These are phyloP conservation scores for Phaenicophaeus curvirostris DNA, from an alignment of 2,797 vertebrate genomes.

Conservation along the genomic window DNA sequence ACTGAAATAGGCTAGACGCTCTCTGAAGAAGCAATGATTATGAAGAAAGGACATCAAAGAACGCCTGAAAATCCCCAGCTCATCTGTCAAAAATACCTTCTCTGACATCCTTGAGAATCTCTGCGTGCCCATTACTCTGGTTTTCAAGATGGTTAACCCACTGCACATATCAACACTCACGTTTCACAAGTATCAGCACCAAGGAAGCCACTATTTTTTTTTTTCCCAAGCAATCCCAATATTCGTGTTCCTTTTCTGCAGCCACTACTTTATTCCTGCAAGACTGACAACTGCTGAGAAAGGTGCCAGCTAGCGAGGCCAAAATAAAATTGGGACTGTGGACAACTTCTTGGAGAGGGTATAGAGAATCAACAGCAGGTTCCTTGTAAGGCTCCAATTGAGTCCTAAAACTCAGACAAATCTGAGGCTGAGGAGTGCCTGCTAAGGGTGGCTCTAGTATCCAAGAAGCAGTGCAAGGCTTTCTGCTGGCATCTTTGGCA, in stretches of 20 bases:
- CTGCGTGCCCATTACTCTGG: neutral
- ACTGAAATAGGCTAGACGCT: neutral
- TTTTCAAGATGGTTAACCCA: neutral
- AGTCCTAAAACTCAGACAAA: neutral
- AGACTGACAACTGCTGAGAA: neutral
- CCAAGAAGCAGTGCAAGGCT: neutral
- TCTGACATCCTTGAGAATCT: neutral
- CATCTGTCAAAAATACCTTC: neutral
- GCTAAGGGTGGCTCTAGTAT: rapidly evolving
- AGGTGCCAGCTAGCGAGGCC: neutral
- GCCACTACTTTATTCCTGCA: neutral
- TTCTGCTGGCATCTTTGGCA: neutral
- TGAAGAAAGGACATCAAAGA: neutral
- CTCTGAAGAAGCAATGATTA: neutral
- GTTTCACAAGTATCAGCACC: neutral
- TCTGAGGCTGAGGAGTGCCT: neutral
- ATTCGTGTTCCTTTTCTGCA: neutral
- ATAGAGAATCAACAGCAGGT: neutral
- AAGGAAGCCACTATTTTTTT: neutral
- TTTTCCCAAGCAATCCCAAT: neutral
- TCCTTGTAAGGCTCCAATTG: neutral
- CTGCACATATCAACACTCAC: neutral
- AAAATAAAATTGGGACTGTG: neutral
- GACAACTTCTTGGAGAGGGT: neutral
- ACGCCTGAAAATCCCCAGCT: neutral